Percentiles rank a stretch among this genome's conserved stretches.
phyloP scores from a whole-genome alignment of 2,888 invertebrate genomes.

The Mythimna lalbum region DNA sequence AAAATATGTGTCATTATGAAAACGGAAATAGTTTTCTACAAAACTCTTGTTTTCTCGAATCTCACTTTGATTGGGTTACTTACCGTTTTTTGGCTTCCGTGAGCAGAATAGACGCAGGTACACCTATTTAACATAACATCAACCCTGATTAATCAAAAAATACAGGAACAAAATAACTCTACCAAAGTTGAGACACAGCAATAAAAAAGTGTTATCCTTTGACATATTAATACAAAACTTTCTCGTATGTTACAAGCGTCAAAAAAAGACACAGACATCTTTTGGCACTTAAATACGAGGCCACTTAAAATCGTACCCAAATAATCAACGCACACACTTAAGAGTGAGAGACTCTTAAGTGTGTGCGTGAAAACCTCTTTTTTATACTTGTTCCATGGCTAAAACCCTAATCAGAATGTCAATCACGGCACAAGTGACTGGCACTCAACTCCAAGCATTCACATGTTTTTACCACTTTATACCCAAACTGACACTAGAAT shows the following conservation, averaged over 20 bases:
- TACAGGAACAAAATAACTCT: neutral
- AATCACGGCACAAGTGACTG: constrained; percentile 12
- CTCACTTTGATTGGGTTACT: no score
- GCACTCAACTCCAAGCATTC: constrained; percentile 11
- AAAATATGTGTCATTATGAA: no score
- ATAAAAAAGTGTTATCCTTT: neutral
- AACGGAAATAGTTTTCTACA: no score
- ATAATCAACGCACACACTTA: constrained; percentile 5
- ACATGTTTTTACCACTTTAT: constrained; percentile 28
- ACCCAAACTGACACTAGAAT: constrained; percentile 3
- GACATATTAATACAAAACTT: neutral
- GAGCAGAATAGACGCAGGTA: no score
- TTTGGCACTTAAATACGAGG: constrained; percentile 4
- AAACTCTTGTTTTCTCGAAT: no score
- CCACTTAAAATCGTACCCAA: constrained; percentile 1
- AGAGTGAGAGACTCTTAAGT: neutral
- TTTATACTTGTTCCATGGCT: neutral
- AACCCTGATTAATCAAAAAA: neutral
- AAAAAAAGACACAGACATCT: neutral
- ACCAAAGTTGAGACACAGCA: neutral
- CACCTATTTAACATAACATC: no score
- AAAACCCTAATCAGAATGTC: constrained; percentile 19
- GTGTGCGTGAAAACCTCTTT: neutral
- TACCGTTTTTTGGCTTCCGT: no score
- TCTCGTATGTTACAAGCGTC: neutral